These are phyloP conservation scores for Brenthis daphne DNA, from an alignment of 2,888 invertebrate genomes.

Conservation along the genomic window DNA sequence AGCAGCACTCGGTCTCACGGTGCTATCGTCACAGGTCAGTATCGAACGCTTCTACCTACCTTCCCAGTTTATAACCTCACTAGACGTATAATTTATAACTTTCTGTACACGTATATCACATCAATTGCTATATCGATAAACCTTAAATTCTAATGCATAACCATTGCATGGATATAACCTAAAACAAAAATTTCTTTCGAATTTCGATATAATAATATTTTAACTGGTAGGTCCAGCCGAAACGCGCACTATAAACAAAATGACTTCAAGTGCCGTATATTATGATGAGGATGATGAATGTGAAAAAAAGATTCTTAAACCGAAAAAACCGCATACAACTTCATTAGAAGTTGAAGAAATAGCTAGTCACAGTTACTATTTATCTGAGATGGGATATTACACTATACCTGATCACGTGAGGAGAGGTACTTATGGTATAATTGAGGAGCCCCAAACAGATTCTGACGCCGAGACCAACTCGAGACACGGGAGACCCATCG, in stretches of 20 bases:
- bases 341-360: slow-evolving; percentile 83
- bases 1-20: slow-evolving; percentile 84
- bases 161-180: slow-evolving; percentile 54
- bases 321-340: slow-evolving; percentile 77
- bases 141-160: slow-evolving; percentile 45
- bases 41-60: slow-evolving; percentile 63
- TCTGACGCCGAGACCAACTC: slow-evolving; percentile 76
- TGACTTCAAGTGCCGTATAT: slow-evolving; percentile 83
- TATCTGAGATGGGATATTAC: slow-evolving; percentile 78
- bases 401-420: slow-evolving; percentile 70
- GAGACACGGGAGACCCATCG: slow-evolving; percentile 55
- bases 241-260: slow-evolving; percentile 85
- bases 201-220: slow-evolving; percentile 72
- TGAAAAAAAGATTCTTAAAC: slow-evolving; percentile 66
- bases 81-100: slow-evolving; percentile 34
- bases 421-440: slow-evolving; percentile 73
- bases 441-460: slow-evolving; percentile 78
- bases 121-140: slow-evolving; percentile 45
- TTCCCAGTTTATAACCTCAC: slow-evolving; percentile 49
- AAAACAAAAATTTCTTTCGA: slow-evolving; percentile 47
- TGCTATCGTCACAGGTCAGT: slow-evolving; percentile 85
- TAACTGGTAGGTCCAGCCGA: slow-evolving; percentile 85
- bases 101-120: slow-evolving; percentile 4
- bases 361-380: slow-evolving; percentile 82
- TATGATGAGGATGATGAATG: slow-evolving; percentile 79